A percentile compares a stretch with the other conserved stretches of the same genome.
Evolutionary conservation across 2,888 invertebrate genomes (phyloP).

Genomic region (Agrochola lota): DNA sequence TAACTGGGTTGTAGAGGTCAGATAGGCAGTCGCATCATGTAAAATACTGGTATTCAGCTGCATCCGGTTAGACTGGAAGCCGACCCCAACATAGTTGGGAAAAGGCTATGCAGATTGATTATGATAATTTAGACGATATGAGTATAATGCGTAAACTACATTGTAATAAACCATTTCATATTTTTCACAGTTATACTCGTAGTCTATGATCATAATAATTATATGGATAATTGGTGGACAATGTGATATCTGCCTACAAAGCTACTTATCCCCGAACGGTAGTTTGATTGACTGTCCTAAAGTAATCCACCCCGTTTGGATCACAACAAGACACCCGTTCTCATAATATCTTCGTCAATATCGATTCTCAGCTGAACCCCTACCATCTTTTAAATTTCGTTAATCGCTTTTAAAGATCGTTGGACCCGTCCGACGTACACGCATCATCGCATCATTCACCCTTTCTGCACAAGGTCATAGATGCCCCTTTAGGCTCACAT

Average conservation of each 20-base stretch:
- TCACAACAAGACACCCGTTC: not conserved
- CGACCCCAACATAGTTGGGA: no score
- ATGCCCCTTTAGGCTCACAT: slow-evolving; percentile 19
- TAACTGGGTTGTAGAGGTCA: no score
- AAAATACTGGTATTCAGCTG: no score
- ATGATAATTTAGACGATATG: not conserved
- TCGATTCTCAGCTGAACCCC: not conserved
- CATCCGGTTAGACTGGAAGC: no score
- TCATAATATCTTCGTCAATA: not conserved
- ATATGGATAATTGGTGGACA: not conserved
- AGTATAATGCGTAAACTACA: not conserved
- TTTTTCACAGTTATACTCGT: no score
- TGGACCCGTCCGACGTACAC: slow-evolving; percentile 8
- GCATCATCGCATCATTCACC: slow-evolving; percentile 1
- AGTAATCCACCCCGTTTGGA: not conserved
- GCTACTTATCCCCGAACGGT: not conserved
- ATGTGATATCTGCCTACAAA: no score
- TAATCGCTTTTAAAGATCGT: slow-evolving; percentile 18
- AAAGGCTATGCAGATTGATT: no score
- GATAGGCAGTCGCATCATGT: no score
- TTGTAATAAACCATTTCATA: not conserved
- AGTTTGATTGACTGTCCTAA: not conserved
- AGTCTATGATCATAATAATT: no score
- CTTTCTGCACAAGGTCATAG: slow-evolving; percentile 2
- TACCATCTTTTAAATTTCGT: slow-evolving; percentile 9